Base-by-base conservation (phyloP, 2,797 vertebrate species). In the Pseudocheirus occidentalis region DNA sequence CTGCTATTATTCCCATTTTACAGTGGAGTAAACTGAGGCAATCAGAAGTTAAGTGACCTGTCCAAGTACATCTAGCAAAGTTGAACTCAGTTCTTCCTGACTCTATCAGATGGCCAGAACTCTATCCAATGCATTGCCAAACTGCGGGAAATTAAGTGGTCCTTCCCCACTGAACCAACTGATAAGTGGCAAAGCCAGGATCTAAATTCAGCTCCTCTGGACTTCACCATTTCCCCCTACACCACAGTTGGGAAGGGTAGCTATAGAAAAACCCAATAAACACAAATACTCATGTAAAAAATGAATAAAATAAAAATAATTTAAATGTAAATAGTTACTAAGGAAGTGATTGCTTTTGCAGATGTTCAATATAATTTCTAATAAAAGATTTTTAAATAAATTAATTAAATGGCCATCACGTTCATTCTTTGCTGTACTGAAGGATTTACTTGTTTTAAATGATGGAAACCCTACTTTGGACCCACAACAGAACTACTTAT, bases 151-250 rank as follows among this genome's bases (percentile, higher is more conserved):
- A 66, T 66, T 18, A 66, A 62, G 31, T n/a, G 14, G n/a, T n/a
- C n/a, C 34, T 66, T 34, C 62, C 34, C 18, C 34, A n/a, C 62
- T 66, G 62, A 66, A 66, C 18, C 62, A n/a, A 29, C 57, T 27
- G 46, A 58, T 21, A 40, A 14, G 1, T 59, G 53, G 24, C 40
- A 24, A 46, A 54, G 87, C 4, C 34, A 92, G 31, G 14, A 94
- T 40, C 52, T 52, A 13, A 92, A 97, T 29, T 27, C 90, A 94
- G 54, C 34, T 46, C 62, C 55, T 62, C 92, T 28, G 54, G 34
- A 18, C 55, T n/a, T 29, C 31, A 14, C 55, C 0, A 50, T 10
- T 0, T 90, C 87, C 73, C 46, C 14, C 62, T 92, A 31, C 87
- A 91, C 40, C 24, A 73, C 46, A 46, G 1, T 0, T 27, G 94